Conservation (phyloP, 2,797 vertebrate genomes). For the Babyrousa celebensis region DNA sequence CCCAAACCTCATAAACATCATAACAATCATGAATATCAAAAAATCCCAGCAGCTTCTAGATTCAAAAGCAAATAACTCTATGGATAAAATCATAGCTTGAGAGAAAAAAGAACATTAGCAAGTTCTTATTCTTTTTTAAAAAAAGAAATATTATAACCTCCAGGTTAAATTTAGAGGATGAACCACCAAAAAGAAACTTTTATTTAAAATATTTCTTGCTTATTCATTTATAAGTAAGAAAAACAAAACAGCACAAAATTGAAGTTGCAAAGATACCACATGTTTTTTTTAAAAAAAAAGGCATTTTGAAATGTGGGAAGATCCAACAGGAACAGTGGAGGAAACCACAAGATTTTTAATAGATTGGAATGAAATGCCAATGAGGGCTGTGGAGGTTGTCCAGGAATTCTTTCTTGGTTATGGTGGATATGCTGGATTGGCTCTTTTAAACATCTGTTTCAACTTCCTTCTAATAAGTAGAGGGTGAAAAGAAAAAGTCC, state of each 20-base stretch:
- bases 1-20: not conserved
- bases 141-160: not conserved
- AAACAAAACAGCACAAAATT: slow-evolving; percentile 30
- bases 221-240: slow-evolving; percentile 40
- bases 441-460: slow-evolving; percentile 66
- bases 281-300: slow-evolving; percentile 71
- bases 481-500: not conserved
- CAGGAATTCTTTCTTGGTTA: slow-evolving; percentile 56
- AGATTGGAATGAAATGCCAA: not conserved
- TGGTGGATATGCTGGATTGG: not conserved
- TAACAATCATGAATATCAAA: not conserved
- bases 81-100: slow-evolving; percentile 25
- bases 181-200: slow-evolving; percentile 31
- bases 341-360: slow-evolving; percentile 44
- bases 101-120: not conserved
- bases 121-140: slow-evolving; percentile 15
- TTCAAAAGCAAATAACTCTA: slow-evolving; percentile 51
- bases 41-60: not conserved
- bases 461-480: slow-evolving; percentile 3
- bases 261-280: not conserved
- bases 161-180: slow-evolving; percentile 58
- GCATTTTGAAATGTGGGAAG: slow-evolving; percentile 50
- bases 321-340: not conserved
- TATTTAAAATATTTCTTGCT: slow-evolving; percentile 35
- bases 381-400: not conserved